Evolutionary conservation across 2,113 vertebrate species (phyloP), one percentile per base, ranked within the genome.

Genomic region (Pterocles gutturalis): DNA sequence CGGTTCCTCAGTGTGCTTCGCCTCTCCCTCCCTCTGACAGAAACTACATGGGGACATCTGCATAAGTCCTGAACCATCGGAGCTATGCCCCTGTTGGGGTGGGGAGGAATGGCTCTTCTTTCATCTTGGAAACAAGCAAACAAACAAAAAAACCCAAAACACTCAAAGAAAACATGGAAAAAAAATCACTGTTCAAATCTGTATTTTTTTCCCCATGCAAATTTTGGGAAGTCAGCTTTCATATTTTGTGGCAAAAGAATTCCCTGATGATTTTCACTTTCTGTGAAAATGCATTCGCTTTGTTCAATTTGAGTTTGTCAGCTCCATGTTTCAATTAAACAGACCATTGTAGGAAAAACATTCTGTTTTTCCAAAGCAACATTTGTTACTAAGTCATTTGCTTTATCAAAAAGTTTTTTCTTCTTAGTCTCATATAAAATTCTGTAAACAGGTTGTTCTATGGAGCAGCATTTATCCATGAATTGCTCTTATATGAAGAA

Each of bases 1-100:
- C 0, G 2, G 46, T n/a, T 22, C 34, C 12, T 49, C 9, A 4
- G 9, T 10, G 16, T 29, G 22, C 26, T 43, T 72, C 1, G 1
- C 4, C 20, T 64, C 38, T 79, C 2, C 6, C 26, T 55, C 3
- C 12, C 22, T n/a, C 17, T 41, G 17, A 21, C 28, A 36, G n/a
- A 36, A 86, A 20, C 26, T 61, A 2, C 17, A 4, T 2, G 12
- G 22, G 12, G 12, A 41, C 3, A 22, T 20, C 14, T 29, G 13
- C 20, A 18, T 13, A n/a, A 89, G 41, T 17, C 3, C 16, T 49
- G 38, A 81, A 28, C 29, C 17, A 19, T 41, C 14, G 41, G 14
- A 25, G n/a, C 28, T 43, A 5, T 9, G 24, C 2, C 14, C 16
- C 17, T 25, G 9, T 24, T 62, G 43, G 12, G 8, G 13, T 7